Base-by-base conservation (phyloP, 2,113 vertebrate genomes). In the Siphamia tubifer region DNA sequence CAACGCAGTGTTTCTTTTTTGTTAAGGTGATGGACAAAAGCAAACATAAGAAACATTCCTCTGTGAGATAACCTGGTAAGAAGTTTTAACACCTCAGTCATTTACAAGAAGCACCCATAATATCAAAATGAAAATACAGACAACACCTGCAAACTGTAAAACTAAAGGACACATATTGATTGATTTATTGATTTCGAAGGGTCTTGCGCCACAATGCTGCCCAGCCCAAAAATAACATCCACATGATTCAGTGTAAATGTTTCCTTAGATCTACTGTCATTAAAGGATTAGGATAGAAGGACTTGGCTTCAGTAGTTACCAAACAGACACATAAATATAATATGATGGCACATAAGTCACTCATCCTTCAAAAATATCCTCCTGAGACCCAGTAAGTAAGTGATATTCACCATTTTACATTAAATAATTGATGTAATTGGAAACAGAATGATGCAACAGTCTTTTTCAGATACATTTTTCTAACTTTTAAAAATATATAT, bases 31-130 rank as follows among this genome's bases (percentile, higher is more conserved):
- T 27, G 72, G 63, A 47, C 68, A 42, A 71, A 68, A 11, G 61
- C 35, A 45, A 16, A 83, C 80, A 86, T 86, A 85, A 84, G 66
- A 57, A 2, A 75, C 69, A 86, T 87, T 87, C 84, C 74, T 69
- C 15, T 56, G 12, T 49, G 45, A 65, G 84, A 86, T 85, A 86
- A 81, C 68, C 23, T 16, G 2, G 9, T 28, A 68, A 39, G 31
- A 57, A 43, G 52, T 66, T 66, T 61, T 20, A 63, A 36, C 4
- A 20, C 36, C 16, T 63, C 21, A 40, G 27, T 56, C 63, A 64
- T 24, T 52, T 58, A 21, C 19, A 47, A 13, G 36, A 4, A 15
- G 39, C 6, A 10, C 17, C 6, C 35, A 20, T 23, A 53, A 63
- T 19, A n/a, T 69, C 6, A 28, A n/a, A 39, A 31, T 31, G 15